phyloP scores from a whole-genome alignment of 2,797 vertebrate genomes.

The Pelochelys cantorii region DNA sequence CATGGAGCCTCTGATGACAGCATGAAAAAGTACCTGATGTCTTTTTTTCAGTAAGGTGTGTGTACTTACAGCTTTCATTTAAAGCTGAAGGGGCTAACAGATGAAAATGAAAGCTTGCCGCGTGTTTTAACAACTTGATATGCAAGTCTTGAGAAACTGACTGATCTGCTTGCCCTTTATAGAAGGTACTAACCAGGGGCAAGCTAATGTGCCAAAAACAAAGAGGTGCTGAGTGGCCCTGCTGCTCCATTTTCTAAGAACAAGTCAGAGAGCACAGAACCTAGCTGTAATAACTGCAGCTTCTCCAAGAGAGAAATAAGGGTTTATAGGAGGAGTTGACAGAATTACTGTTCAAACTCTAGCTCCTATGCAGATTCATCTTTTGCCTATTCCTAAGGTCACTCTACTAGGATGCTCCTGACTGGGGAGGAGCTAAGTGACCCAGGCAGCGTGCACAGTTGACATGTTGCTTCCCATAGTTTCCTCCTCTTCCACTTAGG shows the following conservation, averaged over 20 bases:
- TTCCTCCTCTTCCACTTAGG: background rate
- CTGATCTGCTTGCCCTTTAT: slow-evolving; percentile 17
- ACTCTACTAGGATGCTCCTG: background rate
- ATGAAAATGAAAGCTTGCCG: background rate
- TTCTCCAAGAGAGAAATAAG: background rate
- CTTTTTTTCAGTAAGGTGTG: background rate
- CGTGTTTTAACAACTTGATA: background rate
- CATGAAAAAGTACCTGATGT: background rate
- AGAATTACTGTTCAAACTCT: background rate
- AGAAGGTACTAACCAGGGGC: background rate
- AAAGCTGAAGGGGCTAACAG: slow-evolving; percentile 11
- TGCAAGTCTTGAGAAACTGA: background rate
- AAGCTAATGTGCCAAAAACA: fast-evolving
- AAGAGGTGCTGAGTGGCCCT: background rate
- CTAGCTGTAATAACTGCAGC: background rate
- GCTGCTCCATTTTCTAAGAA: background rate
- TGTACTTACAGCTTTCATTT: background rate
- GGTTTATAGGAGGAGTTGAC: background rate
- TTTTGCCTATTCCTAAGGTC: background rate
- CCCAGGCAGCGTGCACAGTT: background rate
- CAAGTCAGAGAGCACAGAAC: background rate
- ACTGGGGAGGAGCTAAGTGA: background rate
- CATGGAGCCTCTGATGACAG: background rate
- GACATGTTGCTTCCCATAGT: background rate
- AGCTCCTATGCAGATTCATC: background rate